Evolutionary conservation across 2,888 invertebrate species (phyloP).

Genomic region (Trissolcus japonicus): DNA sequence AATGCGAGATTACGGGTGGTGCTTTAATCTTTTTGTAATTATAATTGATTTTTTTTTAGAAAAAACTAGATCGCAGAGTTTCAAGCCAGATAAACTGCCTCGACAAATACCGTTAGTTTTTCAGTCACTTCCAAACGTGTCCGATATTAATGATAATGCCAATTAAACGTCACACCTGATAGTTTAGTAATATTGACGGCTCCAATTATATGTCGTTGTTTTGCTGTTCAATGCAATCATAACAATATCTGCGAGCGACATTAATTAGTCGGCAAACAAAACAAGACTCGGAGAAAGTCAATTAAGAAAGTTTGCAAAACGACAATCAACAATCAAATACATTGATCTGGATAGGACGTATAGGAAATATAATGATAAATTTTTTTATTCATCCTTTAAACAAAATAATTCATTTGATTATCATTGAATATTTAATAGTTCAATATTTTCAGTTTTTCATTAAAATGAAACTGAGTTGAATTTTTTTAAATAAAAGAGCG

Average conservation of each 20-base stretch:
- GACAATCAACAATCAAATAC: constrained; percentile 19
- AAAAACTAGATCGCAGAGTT: neutral
- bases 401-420: neutral
- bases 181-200: constrained; percentile 42
- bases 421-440: neutral
- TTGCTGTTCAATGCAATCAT: constrained; percentile 40
- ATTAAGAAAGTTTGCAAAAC: constrained; percentile 40
- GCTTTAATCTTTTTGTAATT: constrained; percentile 1
- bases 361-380: constrained; percentile 2
- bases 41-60: neutral
- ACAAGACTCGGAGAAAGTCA: constrained; percentile 41
- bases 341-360: constrained; percentile 24
- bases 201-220: constrained; percentile 51
- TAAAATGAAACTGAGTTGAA: neutral
- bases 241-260: constrained; percentile 44
- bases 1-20: constrained; percentile 41
- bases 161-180: constrained; percentile 48
- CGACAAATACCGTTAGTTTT: neutral
- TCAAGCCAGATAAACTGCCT: constrained; percentile 19
- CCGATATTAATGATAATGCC: constrained; percentile 47
- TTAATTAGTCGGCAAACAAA: constrained; percentile 51
- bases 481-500: neutral
- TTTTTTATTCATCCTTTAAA: neutral
- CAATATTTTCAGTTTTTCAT: neutral
- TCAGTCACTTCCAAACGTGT: neutral